phyloP scores from a whole-genome alignment of 2,797 vertebrate species.

The Sardinella longiceps region DNA sequence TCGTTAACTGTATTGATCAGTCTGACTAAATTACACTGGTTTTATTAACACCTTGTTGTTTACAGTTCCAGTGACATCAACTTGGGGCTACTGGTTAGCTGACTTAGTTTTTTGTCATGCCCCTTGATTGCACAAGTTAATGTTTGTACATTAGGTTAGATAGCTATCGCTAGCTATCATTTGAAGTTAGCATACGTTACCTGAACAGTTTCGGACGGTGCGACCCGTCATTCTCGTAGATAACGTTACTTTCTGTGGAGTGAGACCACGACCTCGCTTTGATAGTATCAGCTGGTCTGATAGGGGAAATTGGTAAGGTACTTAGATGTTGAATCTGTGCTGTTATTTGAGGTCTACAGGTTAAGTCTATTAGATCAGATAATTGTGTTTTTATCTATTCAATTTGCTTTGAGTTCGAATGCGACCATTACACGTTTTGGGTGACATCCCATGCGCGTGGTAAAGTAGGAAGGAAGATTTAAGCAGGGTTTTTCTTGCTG shows the following conservation, averaged over 20 bases:
- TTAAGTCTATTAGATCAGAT: not conserved
- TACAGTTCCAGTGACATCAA: not conserved
- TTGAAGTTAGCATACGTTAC: not conserved
- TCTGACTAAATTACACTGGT: not conserved
- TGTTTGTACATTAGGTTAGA: not conserved
- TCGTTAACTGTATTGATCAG: not conserved
- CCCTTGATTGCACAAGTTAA: not conserved
- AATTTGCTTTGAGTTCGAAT: not conserved
- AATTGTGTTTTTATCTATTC: not conserved
- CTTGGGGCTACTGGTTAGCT: not conserved
- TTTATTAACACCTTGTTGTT: not conserved
- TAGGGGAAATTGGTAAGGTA: not conserved
- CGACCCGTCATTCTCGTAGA: not conserved
- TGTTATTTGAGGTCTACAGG: too few relatives aligned
- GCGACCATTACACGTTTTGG: not conserved
- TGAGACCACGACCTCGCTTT: not conserved
- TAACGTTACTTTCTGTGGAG: not conserved
- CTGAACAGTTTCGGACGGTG: not conserved
- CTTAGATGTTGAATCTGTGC: not conserved
- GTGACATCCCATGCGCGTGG: not conserved
- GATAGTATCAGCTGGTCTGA: not conserved
- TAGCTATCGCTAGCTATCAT: not conserved
- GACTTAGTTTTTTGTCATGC: not conserved
- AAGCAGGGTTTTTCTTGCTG: not conserved
- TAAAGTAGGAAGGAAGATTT: constrained; percentile 1